Evolutionary conservation across 30 jellyfish, hydroid and myxozoan species (phyloP), one percentile per base, ranked within the genome.

Genomic region (Aurelia sp.): DNA sequence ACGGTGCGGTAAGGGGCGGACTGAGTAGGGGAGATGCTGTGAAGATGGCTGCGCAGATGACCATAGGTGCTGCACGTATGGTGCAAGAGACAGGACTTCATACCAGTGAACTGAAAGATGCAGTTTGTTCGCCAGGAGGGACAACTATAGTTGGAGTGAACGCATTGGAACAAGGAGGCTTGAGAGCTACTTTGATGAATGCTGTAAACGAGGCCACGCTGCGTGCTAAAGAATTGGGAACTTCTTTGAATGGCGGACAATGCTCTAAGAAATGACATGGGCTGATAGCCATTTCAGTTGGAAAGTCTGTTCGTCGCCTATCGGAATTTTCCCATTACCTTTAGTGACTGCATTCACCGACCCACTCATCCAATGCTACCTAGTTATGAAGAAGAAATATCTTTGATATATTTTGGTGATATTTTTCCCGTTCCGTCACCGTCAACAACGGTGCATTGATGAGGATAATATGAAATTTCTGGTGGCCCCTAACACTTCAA

Each of bases 1-100:
- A 89, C 58, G 97, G 97, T 35, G 97, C 97, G 13, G 97, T 89
- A 17, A 63, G 93, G 61, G 97, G 97, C 19, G 97, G 97, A 8
- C 52, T 89, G 40, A 73, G 48, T 81, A 63, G 97, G 35, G 73
- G 22, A 3, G 97, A 89, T 16, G 97, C 97, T 8, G 81, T 89
- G 47, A 65, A 63, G 40, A 89, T 89, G 97, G 97, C 97, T 21
- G 61, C 97, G 0, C 97, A 89, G 86, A 89, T 81, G 77, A 87
- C 88, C 18, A 63, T 73, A 21, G 97, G 97, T 4, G 97, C 97
- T 11, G 97, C 97, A 10, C 72, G 86, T 35, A 89, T 89, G 97
- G 93, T 89, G 40, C 91, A 81, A 51, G 97, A 89, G 67, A 80
- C 97, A 1, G 90, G 90, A 30, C 33, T 40, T 44, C 97, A 89